A percentile compares a stretch with the other conserved stretches of the same genome.
These are phyloP conservation scores for Scelioninae gen. 1 DNA, from an alignment of 2,888 invertebrate genomes.

Conservation along the genomic window DNA sequence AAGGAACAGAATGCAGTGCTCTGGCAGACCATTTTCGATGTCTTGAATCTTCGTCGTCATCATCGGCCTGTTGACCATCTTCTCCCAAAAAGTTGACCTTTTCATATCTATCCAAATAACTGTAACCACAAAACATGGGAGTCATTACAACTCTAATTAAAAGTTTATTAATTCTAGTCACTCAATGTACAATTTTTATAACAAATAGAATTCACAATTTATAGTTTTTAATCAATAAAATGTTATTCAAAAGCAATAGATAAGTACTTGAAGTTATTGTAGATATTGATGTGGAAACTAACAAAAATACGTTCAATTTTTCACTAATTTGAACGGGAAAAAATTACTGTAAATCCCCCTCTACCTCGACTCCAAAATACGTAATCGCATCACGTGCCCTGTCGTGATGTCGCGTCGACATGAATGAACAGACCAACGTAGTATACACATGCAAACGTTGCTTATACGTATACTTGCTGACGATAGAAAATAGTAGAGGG, in stretches of 20 bases:
- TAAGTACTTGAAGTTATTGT: no score
- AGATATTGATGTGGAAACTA: no score
- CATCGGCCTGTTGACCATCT: constrained; percentile 91
- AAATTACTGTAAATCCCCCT: background rate
- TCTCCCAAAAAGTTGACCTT: constrained; percentile 95
- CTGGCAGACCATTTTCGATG: constrained; percentile 88
- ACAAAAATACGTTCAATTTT: no score
- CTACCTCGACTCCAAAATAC: constrained; percentile 10
- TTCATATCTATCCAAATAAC: constrained; percentile 94
- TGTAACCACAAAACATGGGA: no score
- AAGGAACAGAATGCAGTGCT: constrained; percentile 88
- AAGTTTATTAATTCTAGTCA: constrained; percentile 10
- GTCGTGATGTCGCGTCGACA: constrained; percentile 72
- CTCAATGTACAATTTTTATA: background rate
- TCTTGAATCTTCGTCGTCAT: constrained; percentile 91
- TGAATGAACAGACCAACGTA: constrained; percentile 72
- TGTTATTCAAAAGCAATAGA: no score
- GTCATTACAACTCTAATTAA: no score
- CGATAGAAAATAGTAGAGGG: constrained; percentile 78
- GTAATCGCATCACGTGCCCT: constrained; percentile 63
- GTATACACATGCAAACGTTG: constrained; percentile 26
- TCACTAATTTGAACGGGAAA: background rate
- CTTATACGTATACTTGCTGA: constrained; percentile 69
- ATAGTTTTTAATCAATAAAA: no score
- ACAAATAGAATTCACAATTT: no score